Base-by-base conservation (phyloP, 2,113 vertebrate genomes). In the Myiozetetes cayanensis region DNA sequence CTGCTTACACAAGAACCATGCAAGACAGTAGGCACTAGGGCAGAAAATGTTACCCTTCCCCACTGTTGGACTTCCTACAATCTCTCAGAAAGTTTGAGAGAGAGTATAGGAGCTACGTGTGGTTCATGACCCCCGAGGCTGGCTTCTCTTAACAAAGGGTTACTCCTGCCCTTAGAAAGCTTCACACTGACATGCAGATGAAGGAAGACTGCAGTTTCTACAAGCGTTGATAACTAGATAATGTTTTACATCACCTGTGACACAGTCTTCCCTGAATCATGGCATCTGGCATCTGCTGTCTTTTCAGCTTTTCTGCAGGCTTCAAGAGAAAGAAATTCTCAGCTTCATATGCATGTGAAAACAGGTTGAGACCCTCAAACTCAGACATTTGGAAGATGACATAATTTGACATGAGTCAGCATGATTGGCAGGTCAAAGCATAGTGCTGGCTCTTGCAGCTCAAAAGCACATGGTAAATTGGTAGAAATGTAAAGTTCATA, bases 301-400 rank as follows among this genome's bases (percentile, higher is more conserved):
- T 89, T 95, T 84, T 84, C 65, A 78, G 52, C 44, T 72, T 82
- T 77, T 21, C 61, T 78, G 37, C 10, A 90, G 28, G 46, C 24
- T 88, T 88, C 35, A 47, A 59, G 18, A 74, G 61, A 67, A 88
- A 78, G 61, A 68, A 86, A 78, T 5, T 63, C 44, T 78, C 41
- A 18, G 16, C 61, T 94, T 89, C 4, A 4, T 65, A 37, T 75
- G n/a, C 44, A 49, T 68, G 59, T 76, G 62, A 75, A 90, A 93
- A 94, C 82, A 88, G 65, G 53, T 62, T 92, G 66, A 86, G 79
- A 89, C 73, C 70, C 94, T 73, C 80, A 74, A 94, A 66, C 23
- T 47, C 77, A 92, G 83, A 68, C 83, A 84, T 85, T 94, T 95
- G 83, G 66, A 95, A 89, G 44, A 77, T 59, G 78, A 93, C 82